These are phyloP conservation scores for Siniperca knerii DNA, from an alignment of 2,113 vertebrate genomes.

Conservation along the genomic window DNA sequence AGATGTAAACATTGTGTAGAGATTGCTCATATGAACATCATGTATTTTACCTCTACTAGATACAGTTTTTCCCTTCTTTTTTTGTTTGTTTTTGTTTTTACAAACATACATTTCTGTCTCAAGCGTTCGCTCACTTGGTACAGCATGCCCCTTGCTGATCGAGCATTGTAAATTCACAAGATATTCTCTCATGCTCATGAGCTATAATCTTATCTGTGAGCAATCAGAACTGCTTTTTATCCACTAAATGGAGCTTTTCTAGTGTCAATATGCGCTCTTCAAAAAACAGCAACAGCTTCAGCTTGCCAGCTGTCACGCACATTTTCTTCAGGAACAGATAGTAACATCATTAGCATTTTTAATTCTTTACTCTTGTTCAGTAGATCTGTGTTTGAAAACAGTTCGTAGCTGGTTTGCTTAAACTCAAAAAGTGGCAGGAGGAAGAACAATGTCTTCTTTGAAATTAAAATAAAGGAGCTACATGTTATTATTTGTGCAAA, in stretches of 20 bases:
- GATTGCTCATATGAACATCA: background rate
- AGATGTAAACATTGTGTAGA: background rate
- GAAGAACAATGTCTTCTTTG: slow-evolving; percentile 12
- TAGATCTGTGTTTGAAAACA: slow-evolving; percentile 9
- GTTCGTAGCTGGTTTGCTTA: background rate
- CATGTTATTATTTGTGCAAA: slow-evolving; percentile 15
- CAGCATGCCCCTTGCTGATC: background rate
- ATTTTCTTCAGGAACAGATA: background rate
- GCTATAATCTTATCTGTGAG: background rate
- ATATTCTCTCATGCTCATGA: background rate
- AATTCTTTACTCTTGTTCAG: background rate
- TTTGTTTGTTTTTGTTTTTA: background rate
- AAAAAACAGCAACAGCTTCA: background rate
- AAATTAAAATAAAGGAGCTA: background rate
- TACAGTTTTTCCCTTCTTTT: too few species aligned
- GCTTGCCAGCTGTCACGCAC: background rate
- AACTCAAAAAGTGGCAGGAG: background rate
- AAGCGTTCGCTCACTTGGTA: background rate
- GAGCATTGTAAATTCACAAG: background rate
- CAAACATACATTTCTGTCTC: background rate
- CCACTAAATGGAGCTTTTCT: background rate
- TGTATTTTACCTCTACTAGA: too few species aligned
- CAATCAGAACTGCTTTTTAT: background rate
- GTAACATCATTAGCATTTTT: background rate
- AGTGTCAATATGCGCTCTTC: background rate